Evolutionary conservation across 1,140 invertebrate species (phyloP).

Genomic region (Drosophila leontia): DNA sequence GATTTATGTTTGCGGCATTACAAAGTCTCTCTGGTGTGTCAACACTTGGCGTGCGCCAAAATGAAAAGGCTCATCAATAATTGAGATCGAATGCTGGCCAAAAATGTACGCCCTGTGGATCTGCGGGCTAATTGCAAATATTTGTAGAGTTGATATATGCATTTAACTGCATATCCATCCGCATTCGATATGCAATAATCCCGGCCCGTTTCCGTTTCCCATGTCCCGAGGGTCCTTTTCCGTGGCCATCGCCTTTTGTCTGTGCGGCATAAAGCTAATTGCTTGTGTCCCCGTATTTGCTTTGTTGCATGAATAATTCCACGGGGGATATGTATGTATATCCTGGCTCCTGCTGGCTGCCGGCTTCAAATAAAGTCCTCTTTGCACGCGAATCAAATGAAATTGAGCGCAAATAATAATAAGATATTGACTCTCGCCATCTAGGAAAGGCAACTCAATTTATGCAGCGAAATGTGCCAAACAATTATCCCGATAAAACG

Average conservation of each 20-base stretch:
- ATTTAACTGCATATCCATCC: slow-evolving; percentile 21
- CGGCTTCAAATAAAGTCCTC: slow-evolving; percentile 15
- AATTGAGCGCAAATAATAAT: slow-evolving; percentile 73
- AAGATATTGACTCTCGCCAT: slow-evolving; percentile 50
- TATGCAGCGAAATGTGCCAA: slow-evolving; percentile 57
- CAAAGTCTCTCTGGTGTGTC: slow-evolving; percentile 36
- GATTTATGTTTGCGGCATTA: slow-evolving; percentile 41
- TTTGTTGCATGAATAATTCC: slow-evolving; percentile 36
- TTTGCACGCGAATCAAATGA: slow-evolving; percentile 43
- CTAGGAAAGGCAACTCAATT: slow-evolving; percentile 51
- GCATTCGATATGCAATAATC: slow-evolving; percentile 38
- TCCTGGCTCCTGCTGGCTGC: slow-evolving; percentile 1
- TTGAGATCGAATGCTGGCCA: slow-evolving; percentile 28
- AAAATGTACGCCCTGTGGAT: slow-evolving; percentile 20
- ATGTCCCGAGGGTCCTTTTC: slow-evolving; percentile 19
- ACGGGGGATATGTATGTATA: neutral
- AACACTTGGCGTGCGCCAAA: slow-evolving; percentile 28
- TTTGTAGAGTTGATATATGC: slow-evolving; percentile 23
- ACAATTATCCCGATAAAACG: slow-evolving; percentile 73
- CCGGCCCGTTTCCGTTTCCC: neutral
- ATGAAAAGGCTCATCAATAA: slow-evolving; percentile 43
- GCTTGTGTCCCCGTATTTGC: slow-evolving; percentile 26
- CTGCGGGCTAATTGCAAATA: slow-evolving; percentile 40
- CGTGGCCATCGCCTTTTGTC: slow-evolving; percentile 21
- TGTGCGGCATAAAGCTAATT: slow-evolving; percentile 37